Conservation (phyloP, 1,140 invertebrate species). For the Bombus superbus region DNA sequence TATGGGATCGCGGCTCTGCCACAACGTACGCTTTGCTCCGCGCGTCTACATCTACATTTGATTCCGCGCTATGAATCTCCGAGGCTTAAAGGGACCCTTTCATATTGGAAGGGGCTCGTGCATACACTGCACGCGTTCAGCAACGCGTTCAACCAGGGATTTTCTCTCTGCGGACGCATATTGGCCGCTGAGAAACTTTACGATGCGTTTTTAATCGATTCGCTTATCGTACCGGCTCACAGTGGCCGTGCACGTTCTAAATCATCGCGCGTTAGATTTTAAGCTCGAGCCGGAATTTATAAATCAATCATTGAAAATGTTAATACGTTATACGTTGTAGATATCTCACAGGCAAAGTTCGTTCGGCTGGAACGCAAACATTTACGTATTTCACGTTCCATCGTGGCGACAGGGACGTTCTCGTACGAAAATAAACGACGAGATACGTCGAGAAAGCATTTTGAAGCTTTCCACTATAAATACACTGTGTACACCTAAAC, state of each 20-base stretch:
- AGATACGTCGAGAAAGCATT: not conserved
- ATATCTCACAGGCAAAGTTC: not conserved
- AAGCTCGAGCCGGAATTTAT: not conserved
- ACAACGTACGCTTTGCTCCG: not conserved
- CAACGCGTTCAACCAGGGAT: not conserved
- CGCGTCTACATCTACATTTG: not conserved
- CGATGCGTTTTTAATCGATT: slow-evolving; percentile 25
- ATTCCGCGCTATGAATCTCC: slow-evolving; percentile 29
- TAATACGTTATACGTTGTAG: not conserved
- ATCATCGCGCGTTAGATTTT: not conserved
- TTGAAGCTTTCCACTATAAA: slow-evolving; percentile 17
- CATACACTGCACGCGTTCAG: not conserved
- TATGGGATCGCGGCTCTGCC: slow-evolving; percentile 29
- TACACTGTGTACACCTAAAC: not conserved
- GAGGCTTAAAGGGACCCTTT: slow-evolving; percentile 30
- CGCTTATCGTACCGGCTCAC: not conserved
- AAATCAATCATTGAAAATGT: slow-evolving; percentile 9
- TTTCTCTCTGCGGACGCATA: not conserved
- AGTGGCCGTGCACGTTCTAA: not conserved
- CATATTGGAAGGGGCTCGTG: not conserved
- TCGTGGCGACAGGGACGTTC: not conserved
- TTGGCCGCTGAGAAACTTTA: not conserved
- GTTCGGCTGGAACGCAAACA: not conserved
- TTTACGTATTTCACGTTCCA: not conserved
- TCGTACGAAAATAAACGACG: not conserved